Percentiles rank a stretch among this genome's conserved stretches.
phyloP scores from a whole-genome alignment of 2,888 invertebrate species.

The Brachylomia viminalis region DNA sequence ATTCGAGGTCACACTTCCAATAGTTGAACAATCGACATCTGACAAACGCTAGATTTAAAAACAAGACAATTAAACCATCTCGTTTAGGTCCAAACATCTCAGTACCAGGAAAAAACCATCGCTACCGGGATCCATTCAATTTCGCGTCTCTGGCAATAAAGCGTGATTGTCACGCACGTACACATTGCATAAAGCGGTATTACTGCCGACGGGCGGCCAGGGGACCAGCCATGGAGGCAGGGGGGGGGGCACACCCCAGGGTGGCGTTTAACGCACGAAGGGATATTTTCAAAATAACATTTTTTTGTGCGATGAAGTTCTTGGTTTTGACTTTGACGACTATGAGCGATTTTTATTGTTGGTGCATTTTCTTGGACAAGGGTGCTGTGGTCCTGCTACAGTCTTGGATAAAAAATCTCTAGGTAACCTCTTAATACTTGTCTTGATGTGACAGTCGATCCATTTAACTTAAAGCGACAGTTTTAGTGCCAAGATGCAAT shows the following conservation, averaged over 20 bases:
- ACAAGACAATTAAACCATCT: conserved; percentile 33
- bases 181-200: conserved; percentile 83
- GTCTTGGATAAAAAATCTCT: neutral
- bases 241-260: conserved; percentile 59
- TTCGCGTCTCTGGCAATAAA: conserved; percentile 84
- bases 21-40: neutral
- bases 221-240: conserved; percentile 23
- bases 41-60: conserved; percentile 8
- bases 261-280: conserved; percentile 83
- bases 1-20: neutral
- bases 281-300: conserved; percentile 80
- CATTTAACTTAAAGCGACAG: neutral
- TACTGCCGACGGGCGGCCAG: conserved; percentile 65
- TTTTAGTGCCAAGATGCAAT: conserved; percentile 5
- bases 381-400: neutral
- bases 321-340: conserved; percentile 68
- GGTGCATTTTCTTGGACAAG: conserved; percentile 24
- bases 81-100: conserved; percentile 48
- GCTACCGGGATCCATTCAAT: conserved; percentile 81
- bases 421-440: neutral
- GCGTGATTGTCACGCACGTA: conserved; percentile 90
- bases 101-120: conserved; percentile 64
- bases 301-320: conserved; percentile 69
- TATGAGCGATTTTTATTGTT: conserved; percentile 50
- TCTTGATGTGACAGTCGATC: neutral